Evolutionary conservation across 2,888 invertebrate genomes (phyloP).

Genomic region (Nemapogon koenigi): DNA sequence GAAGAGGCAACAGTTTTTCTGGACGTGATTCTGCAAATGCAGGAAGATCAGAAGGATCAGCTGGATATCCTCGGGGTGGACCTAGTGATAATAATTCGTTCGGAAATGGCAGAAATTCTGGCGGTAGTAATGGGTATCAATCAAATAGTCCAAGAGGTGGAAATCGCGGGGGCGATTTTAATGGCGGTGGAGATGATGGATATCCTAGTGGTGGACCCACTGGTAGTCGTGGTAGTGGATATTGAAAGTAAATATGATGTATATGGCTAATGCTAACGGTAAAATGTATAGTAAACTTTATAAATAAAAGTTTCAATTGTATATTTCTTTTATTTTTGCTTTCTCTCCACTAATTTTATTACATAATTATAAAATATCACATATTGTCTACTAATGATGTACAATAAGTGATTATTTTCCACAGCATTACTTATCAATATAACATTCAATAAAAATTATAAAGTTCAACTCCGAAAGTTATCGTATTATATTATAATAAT

Average conservation of each 20-base stretch:
- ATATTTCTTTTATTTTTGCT: too few species aligned
- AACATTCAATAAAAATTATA: too few species aligned
- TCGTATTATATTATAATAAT: too few species aligned
- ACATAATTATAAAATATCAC: too few species aligned
- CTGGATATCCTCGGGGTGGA: conserved; percentile 28
- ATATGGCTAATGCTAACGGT: background rate
- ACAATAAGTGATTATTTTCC: background rate
- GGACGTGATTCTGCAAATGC: conserved; percentile 21
- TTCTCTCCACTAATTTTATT: too few species aligned
- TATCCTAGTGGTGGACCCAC: conserved; percentile 31
- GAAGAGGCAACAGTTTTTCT: conserved; percentile 10
- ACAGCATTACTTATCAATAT: background rate
- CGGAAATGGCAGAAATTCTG: background rate
- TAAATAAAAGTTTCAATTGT: too few species aligned
- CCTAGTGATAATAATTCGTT: conserved; percentile 13
- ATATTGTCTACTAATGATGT: too few species aligned
- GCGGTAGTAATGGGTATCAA: conserved; percentile 22
- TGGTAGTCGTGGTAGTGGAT: conserved; percentile 50
- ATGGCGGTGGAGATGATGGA: conserved; percentile 14
- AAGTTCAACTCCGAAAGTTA: too few species aligned
- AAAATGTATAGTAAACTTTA: background rate
- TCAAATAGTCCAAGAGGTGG: conserved; percentile 21
- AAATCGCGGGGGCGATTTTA: conserved; percentile 12
- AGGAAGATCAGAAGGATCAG: conserved; percentile 19
- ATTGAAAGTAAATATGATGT: conserved; percentile 21